Evolutionary conservation across 2,888 invertebrate species (phyloP), one percentile per base, ranked within the genome.

Genomic region (Brenthis ino): DNA sequence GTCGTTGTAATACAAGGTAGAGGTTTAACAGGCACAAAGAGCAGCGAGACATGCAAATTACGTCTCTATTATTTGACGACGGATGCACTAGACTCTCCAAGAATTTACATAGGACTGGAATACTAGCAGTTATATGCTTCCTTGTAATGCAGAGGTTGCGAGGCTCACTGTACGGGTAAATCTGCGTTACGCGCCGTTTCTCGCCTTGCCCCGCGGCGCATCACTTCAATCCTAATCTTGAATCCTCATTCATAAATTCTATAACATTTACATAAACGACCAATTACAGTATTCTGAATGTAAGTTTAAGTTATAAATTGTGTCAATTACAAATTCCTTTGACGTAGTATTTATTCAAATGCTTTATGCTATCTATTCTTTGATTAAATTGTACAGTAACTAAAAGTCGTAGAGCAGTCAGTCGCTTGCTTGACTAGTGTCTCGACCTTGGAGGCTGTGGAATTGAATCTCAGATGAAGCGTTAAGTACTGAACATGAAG

Each of bases 31-130:
- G 75, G 80, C 81, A 86, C 87, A 89, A 88, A 88, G 85, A 84
- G 83, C 84, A 83, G 81, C 80, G 83, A 83, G 83, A 84, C 85
- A 89, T 89, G 90, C 89, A 91, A 90, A 92, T 91, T 84, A 82
- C 75, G 79, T 76, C 82, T 83, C 82, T 83, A 90, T 88, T 91
- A 89, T 88, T 85, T 82, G 80, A 77, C 82, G 82, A 83, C 83
- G 86, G 83, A 85, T 87, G 85, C 85, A 80, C 79, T 80, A 74
- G 72, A 37, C 63, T 63, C 53, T 54, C 11, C 43, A 72, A 78
- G 78, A 84, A 92, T 93, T 93, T 87, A 89, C 92, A 93, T 91
- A 91, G 91, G 85, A 91, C 91, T 91, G 83, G 88, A 78, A 78
- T 77, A 56, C 56, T 61, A 81, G 86, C 84, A 88, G 88, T 88